A percentile compares a stretch with the other conserved stretches of the same genome.
Conservation (phyloP, 2,888 invertebrate genomes). For the Thyatira batis region DNA sequence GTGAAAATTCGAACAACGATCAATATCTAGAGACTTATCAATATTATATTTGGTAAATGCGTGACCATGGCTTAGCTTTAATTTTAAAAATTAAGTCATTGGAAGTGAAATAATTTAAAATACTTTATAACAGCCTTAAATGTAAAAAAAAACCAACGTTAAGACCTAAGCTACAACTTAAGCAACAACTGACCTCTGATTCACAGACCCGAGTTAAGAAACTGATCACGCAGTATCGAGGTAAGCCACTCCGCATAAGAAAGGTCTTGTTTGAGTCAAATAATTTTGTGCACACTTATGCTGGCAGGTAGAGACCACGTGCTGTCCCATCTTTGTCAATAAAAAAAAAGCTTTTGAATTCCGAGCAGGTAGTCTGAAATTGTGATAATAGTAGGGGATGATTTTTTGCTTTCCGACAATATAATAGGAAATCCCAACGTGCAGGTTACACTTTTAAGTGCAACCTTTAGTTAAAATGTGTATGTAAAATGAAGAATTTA, state of each 20-base stretch:
- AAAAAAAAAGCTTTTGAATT: background rate
- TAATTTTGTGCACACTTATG: background rate
- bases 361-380: constrained; percentile 1
- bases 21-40: too few species aligned
- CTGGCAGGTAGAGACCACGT: constrained; percentile 11
- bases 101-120: background rate
- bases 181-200: background rate
- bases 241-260: background rate
- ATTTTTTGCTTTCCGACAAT: background rate
- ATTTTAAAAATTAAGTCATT: background rate
- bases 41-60: background rate
- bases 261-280: background rate
- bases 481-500: too few species aligned
- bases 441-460: background rate
- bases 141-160: background rate
- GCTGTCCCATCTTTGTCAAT: background rate
- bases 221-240: background rate
- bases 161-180: background rate
- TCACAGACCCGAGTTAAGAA: background rate
- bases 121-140: background rate
- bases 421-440: background rate
- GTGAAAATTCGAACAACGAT: too few species aligned
- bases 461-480: background rate
- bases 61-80: background rate
- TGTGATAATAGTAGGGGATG: background rate